Evolutionary conservation across 2,113 vertebrate genomes (phyloP).

Genomic region (Solenodon paradoxus): DNA sequence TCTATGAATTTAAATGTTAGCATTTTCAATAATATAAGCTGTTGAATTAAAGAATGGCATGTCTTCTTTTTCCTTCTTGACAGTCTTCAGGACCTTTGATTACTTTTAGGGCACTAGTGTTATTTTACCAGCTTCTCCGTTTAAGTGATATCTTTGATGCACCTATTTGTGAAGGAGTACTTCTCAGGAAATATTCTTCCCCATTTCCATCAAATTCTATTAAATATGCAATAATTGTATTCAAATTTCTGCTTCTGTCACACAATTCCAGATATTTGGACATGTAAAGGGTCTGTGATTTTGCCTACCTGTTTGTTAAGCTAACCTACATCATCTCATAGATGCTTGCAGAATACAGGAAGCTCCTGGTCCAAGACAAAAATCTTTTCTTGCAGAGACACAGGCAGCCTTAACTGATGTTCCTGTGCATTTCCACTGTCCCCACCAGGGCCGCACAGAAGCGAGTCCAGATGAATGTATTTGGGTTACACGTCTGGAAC

Average conservation of each 20-base stretch:
- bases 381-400: not conserved
- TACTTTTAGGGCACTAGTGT: not conserved
- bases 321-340: not conserved
- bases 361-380: not conserved
- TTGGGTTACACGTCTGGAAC: not conserved
- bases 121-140: not conserved
- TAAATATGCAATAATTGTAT: not conserved
- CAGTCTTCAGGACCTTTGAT: not conserved
- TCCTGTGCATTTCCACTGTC: not conserved
- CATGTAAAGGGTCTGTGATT: not conserved
- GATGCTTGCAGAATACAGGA: not conserved
- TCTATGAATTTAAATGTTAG: not conserved
- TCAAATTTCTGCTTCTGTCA: not conserved
- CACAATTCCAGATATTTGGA: not conserved
- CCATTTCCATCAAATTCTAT: accelerated
- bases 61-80: not conserved
- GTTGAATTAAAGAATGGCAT: not conserved
- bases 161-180: not conserved
- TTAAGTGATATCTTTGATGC: not conserved
- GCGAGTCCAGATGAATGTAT: not conserved
- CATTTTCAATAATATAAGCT: not conserved
- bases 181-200: not conserved
- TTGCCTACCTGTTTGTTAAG: not conserved
- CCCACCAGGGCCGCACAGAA: not conserved
- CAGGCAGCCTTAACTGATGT: not conserved